Conservation (phyloP, 2,797 vertebrate species). For the Pseudochirops cupreus region DNA sequence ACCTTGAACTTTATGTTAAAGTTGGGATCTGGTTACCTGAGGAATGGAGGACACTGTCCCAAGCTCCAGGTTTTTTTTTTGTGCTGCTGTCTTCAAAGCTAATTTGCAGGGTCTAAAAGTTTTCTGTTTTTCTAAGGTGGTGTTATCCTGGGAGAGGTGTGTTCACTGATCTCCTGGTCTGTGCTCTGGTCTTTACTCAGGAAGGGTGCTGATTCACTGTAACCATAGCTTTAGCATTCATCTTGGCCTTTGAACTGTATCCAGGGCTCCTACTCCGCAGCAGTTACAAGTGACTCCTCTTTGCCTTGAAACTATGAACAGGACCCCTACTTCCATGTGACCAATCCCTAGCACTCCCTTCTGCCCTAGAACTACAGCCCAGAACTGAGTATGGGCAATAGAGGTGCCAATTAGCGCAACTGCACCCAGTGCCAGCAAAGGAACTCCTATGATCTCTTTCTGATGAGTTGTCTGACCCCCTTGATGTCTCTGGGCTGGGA, state of each 20-base stretch:
- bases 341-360: background rate
- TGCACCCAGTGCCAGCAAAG: background rate
- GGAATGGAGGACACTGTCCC: background rate
- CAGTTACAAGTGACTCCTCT: background rate
- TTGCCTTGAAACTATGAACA: background rate
- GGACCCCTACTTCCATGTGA: background rate
- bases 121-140: background rate
- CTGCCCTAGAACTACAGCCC: background rate
- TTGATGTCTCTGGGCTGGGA: background rate
- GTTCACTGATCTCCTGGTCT: background rate
- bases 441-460: background rate
- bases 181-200: background rate
- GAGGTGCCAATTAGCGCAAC: too few species aligned
- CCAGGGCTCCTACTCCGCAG: background rate
- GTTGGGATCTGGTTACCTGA: background rate
- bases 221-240: background rate
- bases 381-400: background rate
- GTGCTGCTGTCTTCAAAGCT: background rate
- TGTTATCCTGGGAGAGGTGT: background rate
- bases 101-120: background rate
- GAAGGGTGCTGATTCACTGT: background rate
- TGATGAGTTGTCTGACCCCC: background rate
- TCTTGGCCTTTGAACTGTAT: background rate
- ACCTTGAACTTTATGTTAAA: background rate
- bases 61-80: background rate